phyloP scores from a whole-genome alignment of 2,797 vertebrate species.

The Malurus leucopterus region DNA sequence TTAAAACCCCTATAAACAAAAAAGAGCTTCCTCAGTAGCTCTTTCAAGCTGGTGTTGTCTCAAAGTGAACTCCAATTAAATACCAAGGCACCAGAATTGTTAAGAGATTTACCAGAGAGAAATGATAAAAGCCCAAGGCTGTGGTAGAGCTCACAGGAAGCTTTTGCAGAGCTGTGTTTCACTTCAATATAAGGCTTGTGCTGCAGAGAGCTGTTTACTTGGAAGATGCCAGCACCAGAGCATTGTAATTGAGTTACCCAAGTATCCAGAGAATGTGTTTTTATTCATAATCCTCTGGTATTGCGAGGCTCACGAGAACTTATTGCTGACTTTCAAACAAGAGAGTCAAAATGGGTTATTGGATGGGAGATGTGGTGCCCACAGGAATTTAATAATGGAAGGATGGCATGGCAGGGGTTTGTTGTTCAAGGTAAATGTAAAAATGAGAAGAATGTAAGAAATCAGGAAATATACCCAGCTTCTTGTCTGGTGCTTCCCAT shows the following conservation, averaged over 20 bases:
- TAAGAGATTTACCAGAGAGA: neutral
- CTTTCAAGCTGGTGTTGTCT: neutral
- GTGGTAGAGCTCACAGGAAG: neutral
- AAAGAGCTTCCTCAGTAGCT: neutral
- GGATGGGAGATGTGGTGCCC: neutral
- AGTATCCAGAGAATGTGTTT: conserved; percentile 54
- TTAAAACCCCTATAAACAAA: neutral
- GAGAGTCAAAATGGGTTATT: conserved; percentile 11
- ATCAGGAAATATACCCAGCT: neutral
- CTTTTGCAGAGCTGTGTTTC: neutral
- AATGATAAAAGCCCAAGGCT: neutral
- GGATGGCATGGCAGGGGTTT: neutral
- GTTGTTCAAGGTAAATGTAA: conserved; percentile 25
- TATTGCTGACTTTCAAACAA: conserved; percentile 3
- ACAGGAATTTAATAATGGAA: conserved; percentile 54
- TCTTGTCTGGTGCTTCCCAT: neutral
- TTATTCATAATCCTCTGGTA: conserved; percentile 39
- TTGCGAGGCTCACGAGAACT: conserved; percentile 36
- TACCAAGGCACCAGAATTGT: neutral
- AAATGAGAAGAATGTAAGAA: conserved; percentile 49
- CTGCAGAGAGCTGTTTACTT: conserved; percentile 10
- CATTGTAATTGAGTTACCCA: conserved; percentile 27
- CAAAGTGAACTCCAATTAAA: neutral
- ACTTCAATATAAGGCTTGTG: neutral
- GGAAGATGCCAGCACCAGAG: conserved; percentile 18